Base-by-base conservation (phyloP, 2,113 vertebrate genomes). In the Pomatorhinus ruficollis region DNA sequence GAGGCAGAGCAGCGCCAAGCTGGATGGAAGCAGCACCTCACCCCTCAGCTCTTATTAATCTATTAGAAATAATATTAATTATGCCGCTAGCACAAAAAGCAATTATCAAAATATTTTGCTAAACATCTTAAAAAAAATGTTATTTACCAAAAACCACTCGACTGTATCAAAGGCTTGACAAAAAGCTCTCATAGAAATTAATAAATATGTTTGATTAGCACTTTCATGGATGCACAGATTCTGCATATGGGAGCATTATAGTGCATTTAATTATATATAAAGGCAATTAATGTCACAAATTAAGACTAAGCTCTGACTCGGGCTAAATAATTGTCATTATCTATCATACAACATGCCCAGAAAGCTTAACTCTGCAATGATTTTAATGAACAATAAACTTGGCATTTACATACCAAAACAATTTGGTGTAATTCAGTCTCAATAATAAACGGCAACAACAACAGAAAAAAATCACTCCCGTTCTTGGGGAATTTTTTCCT, bases 281-380 rank as follows among this genome's bases (percentile, higher is more conserved):
- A 95, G 86, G 95, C 94, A 97, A 94, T 96, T 95, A 96, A 95
- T 92, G 94, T 92, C 95, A 97, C 90, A 93, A 95, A 95, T 89
- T 75, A 96, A 96, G 93, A 95, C 71, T 90, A 77, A 95, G 86
- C 93, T 93, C 85, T 93, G 94, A 92, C 80, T 96, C 83, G 68
- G 59, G 37, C 76, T 92, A 86, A 95, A 94, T 95, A 96, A 95
- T 92, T 95, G 76, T 92, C 92, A 96, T 96, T 95, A 95, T 96
- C 86, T 95, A 64, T 93, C 94, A 95, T 77, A 90, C 31, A 80
- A 42, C 90, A 93, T 90, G 90, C 94, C 92, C 94, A 90, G 92
- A 88, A 92, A 94, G 71, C 94, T 95, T 81, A 93, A 80, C 60
- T 92, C 85, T 5, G 86, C 83, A 53, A 70, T 83, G 89, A 90